Evolutionary conservation across 2,113 vertebrate species (phyloP).

Genomic region (Zosterops pallidus): DNA sequence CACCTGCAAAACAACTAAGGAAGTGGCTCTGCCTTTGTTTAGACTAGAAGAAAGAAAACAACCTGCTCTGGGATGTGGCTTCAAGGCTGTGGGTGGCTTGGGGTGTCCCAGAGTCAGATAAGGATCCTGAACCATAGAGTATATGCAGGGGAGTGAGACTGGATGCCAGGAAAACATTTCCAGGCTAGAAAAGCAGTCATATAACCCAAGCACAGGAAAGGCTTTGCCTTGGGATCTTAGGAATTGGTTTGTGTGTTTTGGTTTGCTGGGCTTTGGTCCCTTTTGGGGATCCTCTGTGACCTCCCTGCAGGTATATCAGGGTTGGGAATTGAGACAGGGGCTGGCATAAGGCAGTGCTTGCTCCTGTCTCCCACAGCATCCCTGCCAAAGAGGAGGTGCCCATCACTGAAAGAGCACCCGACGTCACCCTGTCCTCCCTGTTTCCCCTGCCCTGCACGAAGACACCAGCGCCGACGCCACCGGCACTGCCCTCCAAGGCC

Average conservation of each 20-base stretch:
- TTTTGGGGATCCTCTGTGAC: background rate
- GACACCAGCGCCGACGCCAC: background rate
- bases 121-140: background rate
- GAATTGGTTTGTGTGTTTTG: background rate
- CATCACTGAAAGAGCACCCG: accelerated
- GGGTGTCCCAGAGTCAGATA: background rate
- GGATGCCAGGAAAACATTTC: background rate
- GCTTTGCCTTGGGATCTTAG: background rate
- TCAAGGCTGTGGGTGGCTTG: background rate
- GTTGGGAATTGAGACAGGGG: background rate
- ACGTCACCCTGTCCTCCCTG: accelerated
- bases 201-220: background rate
- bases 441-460: background rate
- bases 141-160: accelerated
- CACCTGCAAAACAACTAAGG: background rate
- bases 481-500: background rate
- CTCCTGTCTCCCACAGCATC: background rate
- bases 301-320: accelerated
- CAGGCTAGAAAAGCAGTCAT: background rate
- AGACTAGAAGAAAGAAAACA: background rate
- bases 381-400: background rate
- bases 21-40: background rate
- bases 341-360: background rate
- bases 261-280: background rate
- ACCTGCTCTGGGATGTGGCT: background rate